Evolutionary conservation across 2,113 vertebrate species (phyloP).

Genomic region (Argyrosomus japonicus): DNA sequence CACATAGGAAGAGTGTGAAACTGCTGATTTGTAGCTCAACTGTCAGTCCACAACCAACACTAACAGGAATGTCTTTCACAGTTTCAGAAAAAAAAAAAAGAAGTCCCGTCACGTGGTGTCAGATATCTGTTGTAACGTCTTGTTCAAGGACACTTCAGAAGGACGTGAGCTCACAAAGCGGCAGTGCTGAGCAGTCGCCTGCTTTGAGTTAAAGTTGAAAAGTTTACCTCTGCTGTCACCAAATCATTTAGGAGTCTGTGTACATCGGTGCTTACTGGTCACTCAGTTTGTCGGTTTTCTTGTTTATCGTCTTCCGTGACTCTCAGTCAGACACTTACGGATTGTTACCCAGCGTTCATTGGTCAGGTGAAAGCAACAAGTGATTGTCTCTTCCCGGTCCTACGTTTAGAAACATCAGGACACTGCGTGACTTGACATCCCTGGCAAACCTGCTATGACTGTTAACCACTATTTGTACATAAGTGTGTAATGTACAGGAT

Average conservation of each 20-base stretch:
- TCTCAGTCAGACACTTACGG: background rate
- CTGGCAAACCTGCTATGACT: background rate
- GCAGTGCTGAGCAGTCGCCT: background rate
- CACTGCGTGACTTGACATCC: constrained; percentile 1
- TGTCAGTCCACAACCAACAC: background rate
- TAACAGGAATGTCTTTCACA: background rate
- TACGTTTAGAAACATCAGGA: background rate
- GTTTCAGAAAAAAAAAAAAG: background rate
- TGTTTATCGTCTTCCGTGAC: constrained; percentile 14
- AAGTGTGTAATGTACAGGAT: constrained; percentile 22
- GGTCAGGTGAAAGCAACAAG: background rate
- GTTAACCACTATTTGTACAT: constrained; percentile 16
- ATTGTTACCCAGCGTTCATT: background rate
- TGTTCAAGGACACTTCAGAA: background rate
- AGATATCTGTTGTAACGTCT: background rate
- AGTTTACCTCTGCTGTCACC: constrained; percentile 24
- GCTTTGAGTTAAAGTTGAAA: background rate
- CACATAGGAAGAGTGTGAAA: background rate
- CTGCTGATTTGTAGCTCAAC: background rate
- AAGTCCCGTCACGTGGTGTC: background rate
- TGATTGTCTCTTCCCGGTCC: background rate
- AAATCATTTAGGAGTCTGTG: background rate
- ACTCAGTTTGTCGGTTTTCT: background rate
- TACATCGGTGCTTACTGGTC: background rate
- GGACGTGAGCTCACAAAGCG: background rate